Evolutionary conservation across 2,888 invertebrate genomes (phyloP).

Genomic region (Spilarctia lutea): DNA sequence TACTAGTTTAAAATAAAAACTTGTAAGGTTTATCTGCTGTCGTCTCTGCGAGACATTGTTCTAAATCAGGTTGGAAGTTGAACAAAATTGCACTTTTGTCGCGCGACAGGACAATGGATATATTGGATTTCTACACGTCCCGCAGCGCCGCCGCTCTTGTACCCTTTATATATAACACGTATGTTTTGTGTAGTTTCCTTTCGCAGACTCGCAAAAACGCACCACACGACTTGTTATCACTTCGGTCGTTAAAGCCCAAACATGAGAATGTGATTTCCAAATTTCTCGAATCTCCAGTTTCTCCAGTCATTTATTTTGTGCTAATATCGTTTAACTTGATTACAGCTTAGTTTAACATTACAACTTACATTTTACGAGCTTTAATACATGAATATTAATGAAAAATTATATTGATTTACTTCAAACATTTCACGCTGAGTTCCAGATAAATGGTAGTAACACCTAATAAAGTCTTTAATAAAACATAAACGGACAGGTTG

Average conservation of each 20-base stretch:
- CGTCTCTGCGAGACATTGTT: constrained; percentile 59
- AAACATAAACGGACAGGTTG: constrained; percentile 38
- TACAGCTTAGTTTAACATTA: not conserved
- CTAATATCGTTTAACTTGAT: constrained; percentile 5
- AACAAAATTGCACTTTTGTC: constrained; percentile 68
- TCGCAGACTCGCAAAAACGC: constrained; percentile 34
- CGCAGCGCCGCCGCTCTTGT: constrained; percentile 66
- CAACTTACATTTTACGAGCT: not conserved
- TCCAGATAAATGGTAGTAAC: constrained; percentile 30
- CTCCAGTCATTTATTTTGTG: constrained; percentile 12
- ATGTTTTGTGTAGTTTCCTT: constrained; percentile 41
- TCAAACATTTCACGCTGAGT: constrained; percentile 21
- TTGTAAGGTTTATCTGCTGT: constrained; percentile 40
- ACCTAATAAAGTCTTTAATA: constrained; percentile 44
- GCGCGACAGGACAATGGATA: constrained; percentile 77
- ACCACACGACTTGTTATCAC: constrained; percentile 46
- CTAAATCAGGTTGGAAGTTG: constrained; percentile 52
- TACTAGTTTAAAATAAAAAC: constrained; percentile 40
- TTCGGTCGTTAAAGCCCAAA: constrained; percentile 35
- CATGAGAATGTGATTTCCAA: constrained; percentile 30
- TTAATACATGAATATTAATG: constrained; percentile 11
- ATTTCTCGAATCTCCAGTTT: constrained; percentile 22
- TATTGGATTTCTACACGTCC: constrained; percentile 74
- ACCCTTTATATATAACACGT: constrained; percentile 43
- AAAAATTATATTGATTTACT: constrained; percentile 17